These are phyloP conservation scores for Drosophila sp. DNA, from an alignment of 1,140 invertebrate species.

Conservation along the genomic window DNA sequence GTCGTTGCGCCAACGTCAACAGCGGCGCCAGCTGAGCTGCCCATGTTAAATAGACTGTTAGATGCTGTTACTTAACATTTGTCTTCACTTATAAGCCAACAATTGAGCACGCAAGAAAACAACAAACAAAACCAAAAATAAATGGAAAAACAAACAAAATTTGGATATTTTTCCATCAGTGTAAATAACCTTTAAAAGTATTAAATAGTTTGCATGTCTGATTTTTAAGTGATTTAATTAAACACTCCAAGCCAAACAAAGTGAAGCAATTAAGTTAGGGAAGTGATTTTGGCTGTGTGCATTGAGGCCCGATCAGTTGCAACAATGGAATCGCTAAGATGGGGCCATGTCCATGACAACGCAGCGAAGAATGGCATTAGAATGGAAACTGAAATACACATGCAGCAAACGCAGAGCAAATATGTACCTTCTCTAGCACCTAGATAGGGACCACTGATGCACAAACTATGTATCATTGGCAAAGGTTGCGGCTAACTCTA, in stretches of 20 bases:
- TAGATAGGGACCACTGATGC: not conserved
- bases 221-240: not conserved
- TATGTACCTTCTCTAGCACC: not conserved
- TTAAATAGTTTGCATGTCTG: conserved; percentile 6
- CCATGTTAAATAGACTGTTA: conserved; percentile 20
- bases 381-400: not conserved
- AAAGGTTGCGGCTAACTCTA: not conserved
- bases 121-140: not conserved
- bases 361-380: too few species aligned
- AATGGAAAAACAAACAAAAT: not conserved
- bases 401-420: not conserved
- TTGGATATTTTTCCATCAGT: conserved; percentile 6
- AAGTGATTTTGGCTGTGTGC: not conserved
- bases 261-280: not conserved
- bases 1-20: conserved; percentile 26
- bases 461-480: not conserved
- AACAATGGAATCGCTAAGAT: not conserved
- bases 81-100: conserved; percentile 21
- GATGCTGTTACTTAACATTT: conserved; percentile 24
- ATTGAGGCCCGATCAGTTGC: not conserved
- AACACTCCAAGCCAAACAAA: not conserved
- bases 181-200: conserved; percentile 8
- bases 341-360: not conserved
- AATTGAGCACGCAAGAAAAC: conserved; percentile 23
- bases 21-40: conserved; percentile 17